Evolutionary conservation across 2,113 vertebrate species (phyloP).

Genomic region (Urocynchramus pylzowi): DNA sequence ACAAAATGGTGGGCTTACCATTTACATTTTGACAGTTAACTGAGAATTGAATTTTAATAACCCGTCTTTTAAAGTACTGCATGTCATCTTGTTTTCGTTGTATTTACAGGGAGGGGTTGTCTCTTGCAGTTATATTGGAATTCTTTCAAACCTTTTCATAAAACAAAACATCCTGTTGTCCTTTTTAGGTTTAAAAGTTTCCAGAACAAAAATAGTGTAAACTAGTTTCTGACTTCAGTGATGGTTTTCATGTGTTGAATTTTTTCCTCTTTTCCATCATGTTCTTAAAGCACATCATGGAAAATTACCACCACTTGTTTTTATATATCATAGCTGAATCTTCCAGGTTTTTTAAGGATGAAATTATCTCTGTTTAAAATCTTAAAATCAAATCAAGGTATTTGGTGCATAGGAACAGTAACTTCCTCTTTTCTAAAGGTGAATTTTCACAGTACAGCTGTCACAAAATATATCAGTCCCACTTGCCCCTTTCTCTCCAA

Average conservation of each 20-base stretch:
- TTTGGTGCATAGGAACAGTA: background rate
- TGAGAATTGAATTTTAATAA: background rate
- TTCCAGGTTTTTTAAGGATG: background rate
- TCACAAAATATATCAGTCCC: background rate
- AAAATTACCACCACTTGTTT: background rate
- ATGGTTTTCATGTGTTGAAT: background rate
- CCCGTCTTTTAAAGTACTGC: background rate
- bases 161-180: background rate
- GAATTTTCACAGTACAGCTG: background rate
- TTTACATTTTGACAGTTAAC: background rate
- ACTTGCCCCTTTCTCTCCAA: background rate
- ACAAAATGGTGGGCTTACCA: slow-evolving; percentile 35
- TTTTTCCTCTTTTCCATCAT: background rate
- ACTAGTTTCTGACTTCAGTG: background rate
- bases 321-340: background rate
- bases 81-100: background rate
- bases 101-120: background rate
- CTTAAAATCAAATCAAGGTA: background rate
- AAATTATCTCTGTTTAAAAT: background rate
- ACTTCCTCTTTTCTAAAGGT: background rate
- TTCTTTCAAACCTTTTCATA: background rate
- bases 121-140: background rate
- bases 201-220: background rate
- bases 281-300: background rate
- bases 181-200: background rate